Evolutionary conservation across 2,888 invertebrate genomes (phyloP).

Genomic region (Amphipyra tragopoginis): DNA sequence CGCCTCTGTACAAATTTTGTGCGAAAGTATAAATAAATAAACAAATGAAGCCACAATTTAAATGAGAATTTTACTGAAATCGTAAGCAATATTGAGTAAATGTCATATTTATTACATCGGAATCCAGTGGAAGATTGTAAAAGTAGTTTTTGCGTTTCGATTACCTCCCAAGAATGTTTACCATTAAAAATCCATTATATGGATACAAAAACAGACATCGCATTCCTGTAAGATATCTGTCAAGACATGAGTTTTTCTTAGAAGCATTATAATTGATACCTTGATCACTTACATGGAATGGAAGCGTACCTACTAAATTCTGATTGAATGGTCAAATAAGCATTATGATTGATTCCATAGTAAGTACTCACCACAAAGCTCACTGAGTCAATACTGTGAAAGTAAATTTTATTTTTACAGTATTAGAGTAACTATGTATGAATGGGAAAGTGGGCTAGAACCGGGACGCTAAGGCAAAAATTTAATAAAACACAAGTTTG

Average conservation of each 20-base stretch:
- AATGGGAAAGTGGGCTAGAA: too few relatives aligned
- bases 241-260: slow-evolving; percentile 43
- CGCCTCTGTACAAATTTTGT: too few relatives aligned
- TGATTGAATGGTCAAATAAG: slow-evolving; percentile 16
- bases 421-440: too few relatives aligned
- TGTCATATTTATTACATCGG: slow-evolving; percentile 41
- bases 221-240: slow-evolving; percentile 51
- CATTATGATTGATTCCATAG: slow-evolving; percentile 10
- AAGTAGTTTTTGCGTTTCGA: slow-evolving; percentile 47
- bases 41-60: not conserved
- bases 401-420: too few relatives aligned
- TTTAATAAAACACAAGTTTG: too few relatives aligned
- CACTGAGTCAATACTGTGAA: too few relatives aligned
- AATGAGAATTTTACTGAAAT: not conserved
- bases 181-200: slow-evolving; percentile 58
- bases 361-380: not conserved
- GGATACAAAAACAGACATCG: slow-evolving; percentile 44
- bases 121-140: slow-evolving; percentile 33
- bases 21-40: too few relatives aligned
- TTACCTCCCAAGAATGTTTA: slow-evolving; percentile 52
- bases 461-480: too few relatives aligned
- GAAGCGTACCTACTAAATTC: slow-evolving; percentile 27
- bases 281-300: slow-evolving; percentile 45
- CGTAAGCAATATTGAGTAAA: slow-evolving; percentile 8
- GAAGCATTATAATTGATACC: slow-evolving; percentile 52